Percentiles rank a stretch among this genome's conserved stretches.
Evolutionary conservation across 2,888 invertebrate genomes (phyloP).

Genomic region (Ormyrus nitidulus): DNA sequence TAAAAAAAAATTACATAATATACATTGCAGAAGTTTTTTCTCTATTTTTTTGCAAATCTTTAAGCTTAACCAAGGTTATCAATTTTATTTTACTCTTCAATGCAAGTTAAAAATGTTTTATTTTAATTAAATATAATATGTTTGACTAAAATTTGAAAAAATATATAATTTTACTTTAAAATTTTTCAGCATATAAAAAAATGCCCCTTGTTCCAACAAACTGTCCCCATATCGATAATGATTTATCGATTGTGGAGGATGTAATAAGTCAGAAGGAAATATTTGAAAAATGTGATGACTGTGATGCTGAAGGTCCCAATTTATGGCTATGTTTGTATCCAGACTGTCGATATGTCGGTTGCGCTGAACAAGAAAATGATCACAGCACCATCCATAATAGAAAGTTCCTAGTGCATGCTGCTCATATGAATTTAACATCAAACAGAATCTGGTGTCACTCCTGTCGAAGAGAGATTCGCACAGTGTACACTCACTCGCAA

Average conservation of each 20-base stretch:
- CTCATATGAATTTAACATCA: slow-evolving; percentile 91
- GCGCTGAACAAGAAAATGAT: slow-evolving; percentile 88
- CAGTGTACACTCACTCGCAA: slow-evolving; percentile 64
- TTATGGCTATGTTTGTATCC: slow-evolving; percentile 91
- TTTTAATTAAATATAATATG: too few relatives aligned
- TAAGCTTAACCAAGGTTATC: neutral
- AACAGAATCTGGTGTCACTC: slow-evolving; percentile 92
- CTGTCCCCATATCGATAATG: slow-evolving; percentile 70
- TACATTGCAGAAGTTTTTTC: too few relatives aligned
- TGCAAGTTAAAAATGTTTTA: too few relatives aligned
- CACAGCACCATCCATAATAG: slow-evolving; percentile 90
- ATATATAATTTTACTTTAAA: neutral
- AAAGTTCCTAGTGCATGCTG: slow-evolving; percentile 83
- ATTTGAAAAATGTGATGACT: slow-evolving; percentile 81
- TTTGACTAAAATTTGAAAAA: neutral
- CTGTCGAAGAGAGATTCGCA: slow-evolving; percentile 87
- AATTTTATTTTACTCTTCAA: too few relatives aligned
- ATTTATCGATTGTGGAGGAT: slow-evolving; percentile 68
- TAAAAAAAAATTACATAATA: too few relatives aligned
- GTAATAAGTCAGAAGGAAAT: slow-evolving; percentile 66
- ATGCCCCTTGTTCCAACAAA: slow-evolving; percentile 71
- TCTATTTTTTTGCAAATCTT: neutral
- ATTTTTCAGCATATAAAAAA: slow-evolving; percentile 37
- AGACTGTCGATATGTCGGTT: slow-evolving; percentile 88
- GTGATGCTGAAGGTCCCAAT: slow-evolving; percentile 85